A percentile compares a stretch with the other conserved stretches of the same genome.
phyloP scores from a whole-genome alignment of 2,797 vertebrate genomes.

The Fundulus diaphanus region DNA sequence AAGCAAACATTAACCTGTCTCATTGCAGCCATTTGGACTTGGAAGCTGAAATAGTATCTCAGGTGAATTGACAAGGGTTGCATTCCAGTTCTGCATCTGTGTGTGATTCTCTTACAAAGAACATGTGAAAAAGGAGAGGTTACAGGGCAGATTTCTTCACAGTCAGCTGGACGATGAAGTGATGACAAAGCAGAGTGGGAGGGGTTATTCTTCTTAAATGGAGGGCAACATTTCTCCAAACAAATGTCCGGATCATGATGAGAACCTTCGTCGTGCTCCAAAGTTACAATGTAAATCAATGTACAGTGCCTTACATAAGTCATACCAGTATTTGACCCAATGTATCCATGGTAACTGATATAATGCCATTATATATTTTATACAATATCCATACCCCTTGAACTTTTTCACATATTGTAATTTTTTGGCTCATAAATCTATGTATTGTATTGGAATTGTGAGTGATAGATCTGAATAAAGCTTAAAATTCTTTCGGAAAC shows the following conservation, averaged over 20 bases:
- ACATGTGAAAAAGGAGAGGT: neutral
- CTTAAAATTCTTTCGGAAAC: neutral
- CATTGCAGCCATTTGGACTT: neutral
- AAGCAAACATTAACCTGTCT: neutral
- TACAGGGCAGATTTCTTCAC: neutral
- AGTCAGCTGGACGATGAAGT: neutral
- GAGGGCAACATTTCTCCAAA: too few relatives aligned
- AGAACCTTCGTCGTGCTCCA: neutral
- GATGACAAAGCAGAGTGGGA: too few relatives aligned
- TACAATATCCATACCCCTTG: too few relatives aligned
- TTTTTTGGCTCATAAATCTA: neutral
- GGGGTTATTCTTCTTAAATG: too few relatives aligned
- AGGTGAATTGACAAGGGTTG: neutral
- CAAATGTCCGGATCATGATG: neutral
- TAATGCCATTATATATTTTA: too few relatives aligned
- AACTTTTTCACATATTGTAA: too few relatives aligned
- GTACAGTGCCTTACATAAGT: neutral
- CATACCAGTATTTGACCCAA: too few relatives aligned
- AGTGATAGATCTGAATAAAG: neutral
- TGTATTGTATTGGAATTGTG: neutral
- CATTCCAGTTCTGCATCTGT: neutral
- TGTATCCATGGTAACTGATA: too few relatives aligned
- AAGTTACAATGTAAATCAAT: neutral
- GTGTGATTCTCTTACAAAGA: neutral
- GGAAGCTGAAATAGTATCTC: neutral